Evolutionary conservation across 2,888 invertebrate genomes (phyloP).

Genomic region (Agonopterix arenella): DNA sequence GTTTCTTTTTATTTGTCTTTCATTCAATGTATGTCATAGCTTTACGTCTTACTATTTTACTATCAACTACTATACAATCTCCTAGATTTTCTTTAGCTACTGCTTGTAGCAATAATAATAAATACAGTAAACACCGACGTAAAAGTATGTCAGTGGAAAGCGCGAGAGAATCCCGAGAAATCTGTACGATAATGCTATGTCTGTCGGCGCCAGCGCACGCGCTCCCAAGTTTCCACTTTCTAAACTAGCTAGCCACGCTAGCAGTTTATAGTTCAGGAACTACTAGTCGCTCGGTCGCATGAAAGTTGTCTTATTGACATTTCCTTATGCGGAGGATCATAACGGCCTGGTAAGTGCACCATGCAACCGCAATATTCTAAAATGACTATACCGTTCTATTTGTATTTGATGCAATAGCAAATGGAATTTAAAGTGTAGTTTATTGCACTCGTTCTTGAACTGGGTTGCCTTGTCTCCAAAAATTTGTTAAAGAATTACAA

Average conservation of each 20-base stretch:
- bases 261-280: constrained; percentile 70
- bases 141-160: constrained; percentile 74
- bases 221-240: constrained; percentile 70
- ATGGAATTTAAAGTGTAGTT: too few relatives aligned
- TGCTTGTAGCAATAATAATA: not conserved
- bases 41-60: not conserved
- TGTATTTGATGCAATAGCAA: not conserved
- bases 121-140: constrained; percentile 14
- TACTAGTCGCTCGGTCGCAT: constrained; percentile 38
- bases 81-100: not conserved
- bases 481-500: too few relatives aligned
- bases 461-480: too few relatives aligned
- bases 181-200: constrained; percentile 58
- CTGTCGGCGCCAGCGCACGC: constrained; percentile 29
- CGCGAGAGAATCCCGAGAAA: constrained; percentile 75
- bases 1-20: constrained; percentile 1
- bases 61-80: too few relatives aligned
- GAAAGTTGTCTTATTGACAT: constrained; percentile 63
- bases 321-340: constrained; percentile 40
- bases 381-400: not conserved
- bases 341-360: not conserved
- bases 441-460: too few relatives aligned
- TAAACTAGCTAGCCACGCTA: constrained; percentile 56
- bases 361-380: not conserved
- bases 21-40: constrained; percentile 1